Base-by-base conservation (phyloP, 2,797 vertebrate genomes). In the Crenuchus spilurus region DNA sequence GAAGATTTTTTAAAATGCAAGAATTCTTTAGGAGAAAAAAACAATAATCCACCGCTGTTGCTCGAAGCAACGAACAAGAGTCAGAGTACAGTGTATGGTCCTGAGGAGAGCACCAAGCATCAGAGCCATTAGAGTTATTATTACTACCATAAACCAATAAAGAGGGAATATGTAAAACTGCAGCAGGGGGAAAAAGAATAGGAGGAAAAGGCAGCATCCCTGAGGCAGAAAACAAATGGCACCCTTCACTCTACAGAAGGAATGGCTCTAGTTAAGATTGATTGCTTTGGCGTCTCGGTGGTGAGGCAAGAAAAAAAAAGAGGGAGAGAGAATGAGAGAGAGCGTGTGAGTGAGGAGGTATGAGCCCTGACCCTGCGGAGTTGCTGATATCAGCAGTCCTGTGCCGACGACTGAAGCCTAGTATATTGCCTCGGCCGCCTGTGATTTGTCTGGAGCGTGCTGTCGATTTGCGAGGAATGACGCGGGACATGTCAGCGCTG, bases 371-470 rank as follows among this genome's bases (percentile, higher is more conserved):
- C 86, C 83, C 86, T 85, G 71, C 84, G 85, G 88, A 86, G 68
- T 85, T 90, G 91, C 89, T 85, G 85, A 92, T 92, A 82, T 91
- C 89, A 90, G 92, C 84, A 87, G 85, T 91, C 88, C 83, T 72
- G 81, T 67, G 33, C 77, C 44, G 57, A 74, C 67, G 66, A 54
- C 82, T 74, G 74, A 81, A 80, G 79, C 66, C 74, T 83, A 58
- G 71, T 81, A 81, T 83, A 84, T 84, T 77, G 72, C 77, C 51
- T 78, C 72, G 84, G 87, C 90, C 88, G 91, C 85, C 90, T 58
- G 58, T 58, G 73, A 84, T 79, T 81, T 75, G 81, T 84, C 79
- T 80, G 79, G 51, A 49, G 35, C 58, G 64, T 30, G 44, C 70
- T 31, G 64, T 65, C 64, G 63, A 75, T 75, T 77, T 70, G 67